A percentile compares a stretch with the other conserved stretches of the same genome.
Evolutionary conservation across 2,888 invertebrate genomes (phyloP).

Genomic region (Tenthredo notha): DNA sequence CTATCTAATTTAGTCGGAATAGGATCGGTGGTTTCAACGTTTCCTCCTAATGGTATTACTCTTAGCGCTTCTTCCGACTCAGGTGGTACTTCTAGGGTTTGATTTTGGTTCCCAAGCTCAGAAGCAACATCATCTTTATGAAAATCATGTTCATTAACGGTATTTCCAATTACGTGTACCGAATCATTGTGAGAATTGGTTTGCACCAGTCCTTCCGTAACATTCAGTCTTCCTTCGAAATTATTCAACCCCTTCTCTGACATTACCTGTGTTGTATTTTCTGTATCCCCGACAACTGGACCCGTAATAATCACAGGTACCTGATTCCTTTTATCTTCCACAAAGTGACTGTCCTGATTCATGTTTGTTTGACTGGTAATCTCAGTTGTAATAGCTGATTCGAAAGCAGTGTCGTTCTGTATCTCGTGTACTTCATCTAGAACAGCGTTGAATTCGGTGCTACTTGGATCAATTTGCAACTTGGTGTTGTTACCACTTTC

Average conservation of each 20-base stretch:
- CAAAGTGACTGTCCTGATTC: background rate
- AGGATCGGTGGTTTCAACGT: background rate
- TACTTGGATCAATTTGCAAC: conserved; percentile 55
- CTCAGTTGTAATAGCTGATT: conserved; percentile 28
- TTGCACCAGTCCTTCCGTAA: background rate
- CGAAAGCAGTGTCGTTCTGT: conserved; percentile 56
- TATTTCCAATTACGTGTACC: conserved; percentile 12
- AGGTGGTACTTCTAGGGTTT: background rate
- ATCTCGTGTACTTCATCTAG: conserved; percentile 57
- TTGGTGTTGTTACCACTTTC: conserved; percentile 32
- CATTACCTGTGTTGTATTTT: background rate
- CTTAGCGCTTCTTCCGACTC: conserved; percentile 56
- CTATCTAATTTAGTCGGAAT: conserved; percentile 13
- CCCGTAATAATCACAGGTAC: conserved; percentile 39
- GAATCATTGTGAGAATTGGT: conserved; percentile 7
- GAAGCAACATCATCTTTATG: background rate
- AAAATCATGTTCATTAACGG: background rate
- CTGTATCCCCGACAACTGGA: background rate
- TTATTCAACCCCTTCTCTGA: background rate
- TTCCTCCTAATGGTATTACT: conserved; percentile 65
- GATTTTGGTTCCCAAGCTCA: background rate
- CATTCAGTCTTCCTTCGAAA: background rate
- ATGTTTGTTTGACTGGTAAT: background rate
- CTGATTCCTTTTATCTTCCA: conserved; percentile 34
- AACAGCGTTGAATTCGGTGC: conserved; percentile 51